Conservation (phyloP, 2,888 invertebrate species). For the Netelia virgata region DNA sequence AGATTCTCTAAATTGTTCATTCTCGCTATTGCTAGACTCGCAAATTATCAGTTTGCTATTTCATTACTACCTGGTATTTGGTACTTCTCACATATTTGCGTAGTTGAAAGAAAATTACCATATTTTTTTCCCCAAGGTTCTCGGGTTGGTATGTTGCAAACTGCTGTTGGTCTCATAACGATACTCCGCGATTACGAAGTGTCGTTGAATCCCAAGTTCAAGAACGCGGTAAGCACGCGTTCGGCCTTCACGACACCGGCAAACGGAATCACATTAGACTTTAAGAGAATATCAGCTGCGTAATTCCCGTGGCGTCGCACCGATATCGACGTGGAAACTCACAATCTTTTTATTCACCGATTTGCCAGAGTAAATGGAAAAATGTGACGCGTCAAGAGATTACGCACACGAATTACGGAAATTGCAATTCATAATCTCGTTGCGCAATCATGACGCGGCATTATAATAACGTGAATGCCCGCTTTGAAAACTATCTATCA, state of each 20-base stretch:
- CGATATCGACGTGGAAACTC: background rate
- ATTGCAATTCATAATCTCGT: background rate
- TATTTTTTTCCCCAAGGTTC: slow-evolving; percentile 69
- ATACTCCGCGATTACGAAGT: slow-evolving; percentile 77
- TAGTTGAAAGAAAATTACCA: slow-evolving; percentile 5
- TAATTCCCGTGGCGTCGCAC: background rate
- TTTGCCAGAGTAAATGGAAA: background rate
- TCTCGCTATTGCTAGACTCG: background rate
- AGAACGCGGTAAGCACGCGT: slow-evolving; percentile 63
- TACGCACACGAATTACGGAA: background rate
- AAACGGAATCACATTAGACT: slow-evolving; percentile 69
- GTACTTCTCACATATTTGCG: background rate
- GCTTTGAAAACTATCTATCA: slow-evolving; percentile 5
- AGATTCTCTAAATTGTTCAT: background rate
- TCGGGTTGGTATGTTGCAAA: slow-evolving; percentile 75
- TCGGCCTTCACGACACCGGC: slow-evolving; percentile 72
- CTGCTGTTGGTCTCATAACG: slow-evolving; percentile 74
- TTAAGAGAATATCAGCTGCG: slow-evolving; percentile 63
- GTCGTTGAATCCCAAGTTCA: slow-evolving; percentile 69
- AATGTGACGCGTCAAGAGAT: background rate
- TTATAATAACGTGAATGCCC: background rate
- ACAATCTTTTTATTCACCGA: background rate
- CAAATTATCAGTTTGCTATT: background rate
- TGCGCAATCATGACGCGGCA: background rate
- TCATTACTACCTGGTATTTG: background rate